These are phyloP conservation scores for Gila robusta DNA, from an alignment of 2,797 vertebrate genomes.

Conservation along the genomic window DNA sequence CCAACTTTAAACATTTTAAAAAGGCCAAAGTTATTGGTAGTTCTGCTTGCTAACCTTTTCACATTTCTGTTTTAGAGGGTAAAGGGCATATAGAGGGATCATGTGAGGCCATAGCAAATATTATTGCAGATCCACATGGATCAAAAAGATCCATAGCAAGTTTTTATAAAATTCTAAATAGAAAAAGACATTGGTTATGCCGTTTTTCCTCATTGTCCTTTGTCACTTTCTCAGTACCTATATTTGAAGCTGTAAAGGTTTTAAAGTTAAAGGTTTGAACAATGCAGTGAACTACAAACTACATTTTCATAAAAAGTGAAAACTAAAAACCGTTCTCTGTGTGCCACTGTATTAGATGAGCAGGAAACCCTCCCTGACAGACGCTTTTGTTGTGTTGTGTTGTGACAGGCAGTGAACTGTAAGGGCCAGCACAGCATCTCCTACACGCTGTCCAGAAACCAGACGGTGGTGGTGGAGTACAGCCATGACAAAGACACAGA, in stretches of 20 bases:
- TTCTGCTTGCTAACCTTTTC: slow-evolving; percentile 1
- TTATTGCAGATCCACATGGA: background rate
- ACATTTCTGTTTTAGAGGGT: background rate
- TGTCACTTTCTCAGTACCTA: background rate
- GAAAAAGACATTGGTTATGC: background rate
- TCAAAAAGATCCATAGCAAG: background rate
- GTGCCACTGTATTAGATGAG: background rate
- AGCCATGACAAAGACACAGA: slow-evolving; percentile 96
- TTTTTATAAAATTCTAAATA: background rate
- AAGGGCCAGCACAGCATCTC: slow-evolving; percentile 98
- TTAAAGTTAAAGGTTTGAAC: background rate
- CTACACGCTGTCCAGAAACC: slow-evolving; percentile 95
- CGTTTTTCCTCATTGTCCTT: background rate
- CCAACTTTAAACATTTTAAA: background rate
- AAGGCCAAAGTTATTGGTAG: background rate
- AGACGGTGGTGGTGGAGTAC: slow-evolving; percentile 98
- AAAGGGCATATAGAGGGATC: slow-evolving; percentile 2
- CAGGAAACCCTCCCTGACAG: background rate
- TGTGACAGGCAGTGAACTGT: slow-evolving; percentile 91
- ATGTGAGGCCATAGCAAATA: background rate
- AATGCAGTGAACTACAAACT: background rate
- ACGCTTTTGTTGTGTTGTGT: slow-evolving; percentile 54
- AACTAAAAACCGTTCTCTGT: background rate
- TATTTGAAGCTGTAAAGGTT: background rate
- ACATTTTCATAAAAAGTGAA: slow-evolving; percentile 1